These are phyloP conservation scores for Pomacea canaliculata DNA, from an alignment of 2,888 invertebrate species.

Conservation along the genomic window DNA sequence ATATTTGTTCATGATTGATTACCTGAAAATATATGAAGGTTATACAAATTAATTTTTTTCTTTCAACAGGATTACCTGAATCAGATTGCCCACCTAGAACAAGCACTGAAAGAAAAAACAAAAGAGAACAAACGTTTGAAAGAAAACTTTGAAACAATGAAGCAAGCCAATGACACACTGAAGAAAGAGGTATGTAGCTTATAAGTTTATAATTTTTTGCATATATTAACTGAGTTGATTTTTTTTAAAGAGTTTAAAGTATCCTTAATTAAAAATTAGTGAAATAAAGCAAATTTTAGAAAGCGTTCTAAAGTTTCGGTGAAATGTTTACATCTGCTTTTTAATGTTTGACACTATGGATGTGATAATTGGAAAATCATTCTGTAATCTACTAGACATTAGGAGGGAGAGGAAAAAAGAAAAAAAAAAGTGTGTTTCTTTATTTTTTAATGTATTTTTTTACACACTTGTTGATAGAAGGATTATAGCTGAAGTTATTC, in stretches of 20 bases:
- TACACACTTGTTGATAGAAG: no score
- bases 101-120: conserved; percentile 54
- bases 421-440: no score
- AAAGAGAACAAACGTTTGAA: conserved; percentile 62
- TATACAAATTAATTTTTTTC: neutral
- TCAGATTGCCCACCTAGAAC: conserved; percentile 49
- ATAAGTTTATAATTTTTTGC: neutral
- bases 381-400: no score
- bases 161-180: conserved; percentile 62
- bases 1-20: no score
- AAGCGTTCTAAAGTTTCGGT: neutral
- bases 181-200: conserved; percentile 57
- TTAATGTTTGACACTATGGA: no score
- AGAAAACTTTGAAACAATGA: conserved; percentile 66
- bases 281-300: neutral
- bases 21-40: no score
- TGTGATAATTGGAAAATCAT: no score
- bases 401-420: no score
- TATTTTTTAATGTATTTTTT: no score
- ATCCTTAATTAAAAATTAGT: neutral
- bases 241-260: neutral
- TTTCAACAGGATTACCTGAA: conserved; percentile 45
- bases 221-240: neutral
- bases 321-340: neutral
- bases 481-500: no score